These are phyloP conservation scores for Chitala chitala DNA, from an alignment of 2,113 vertebrate genomes.

Conservation along the genomic window DNA sequence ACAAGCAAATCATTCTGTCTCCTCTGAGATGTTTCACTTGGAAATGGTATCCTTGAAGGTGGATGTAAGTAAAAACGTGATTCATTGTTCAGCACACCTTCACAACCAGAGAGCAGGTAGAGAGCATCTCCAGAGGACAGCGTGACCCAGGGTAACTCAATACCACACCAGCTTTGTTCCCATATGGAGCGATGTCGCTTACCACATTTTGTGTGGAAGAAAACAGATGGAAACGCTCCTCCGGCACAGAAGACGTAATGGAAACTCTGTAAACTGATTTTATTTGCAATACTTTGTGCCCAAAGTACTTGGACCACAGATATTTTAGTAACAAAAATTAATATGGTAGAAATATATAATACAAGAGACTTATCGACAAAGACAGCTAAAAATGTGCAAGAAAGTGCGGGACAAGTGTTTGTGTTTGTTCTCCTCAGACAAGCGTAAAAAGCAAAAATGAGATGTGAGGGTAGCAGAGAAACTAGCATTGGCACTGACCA, in stretches of 20 bases:
- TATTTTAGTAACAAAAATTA: neutral
- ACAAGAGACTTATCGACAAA: neutral
- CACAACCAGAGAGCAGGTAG: too few relatives aligned
- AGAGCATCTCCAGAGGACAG: neutral
- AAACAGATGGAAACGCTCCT: neutral
- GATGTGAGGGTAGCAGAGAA: too few relatives aligned
- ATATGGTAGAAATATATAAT: neutral
- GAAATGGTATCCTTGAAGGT: too few relatives aligned
- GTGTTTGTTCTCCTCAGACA: too few relatives aligned
- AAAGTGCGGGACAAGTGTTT: too few relatives aligned
- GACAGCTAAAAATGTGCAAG: neutral
- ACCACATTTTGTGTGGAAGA: neutral
- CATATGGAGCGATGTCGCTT: neutral
- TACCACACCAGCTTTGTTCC: neutral
- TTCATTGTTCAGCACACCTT: too few relatives aligned
- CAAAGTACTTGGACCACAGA: neutral
- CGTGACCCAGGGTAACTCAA: neutral
- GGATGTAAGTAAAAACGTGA: too few relatives aligned
- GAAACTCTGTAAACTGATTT: neutral
- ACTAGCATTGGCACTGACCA: too few relatives aligned
- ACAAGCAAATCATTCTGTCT: too few relatives aligned
- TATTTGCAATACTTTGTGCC: neutral
- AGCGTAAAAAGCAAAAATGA: too few relatives aligned
- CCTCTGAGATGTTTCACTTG: too few relatives aligned
- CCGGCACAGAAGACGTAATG: neutral